A percentile compares a stretch with the other conserved stretches of the same genome.
phyloP scores from a whole-genome alignment of 2,113 vertebrate genomes.

The Opisthocomus hoazin region DNA sequence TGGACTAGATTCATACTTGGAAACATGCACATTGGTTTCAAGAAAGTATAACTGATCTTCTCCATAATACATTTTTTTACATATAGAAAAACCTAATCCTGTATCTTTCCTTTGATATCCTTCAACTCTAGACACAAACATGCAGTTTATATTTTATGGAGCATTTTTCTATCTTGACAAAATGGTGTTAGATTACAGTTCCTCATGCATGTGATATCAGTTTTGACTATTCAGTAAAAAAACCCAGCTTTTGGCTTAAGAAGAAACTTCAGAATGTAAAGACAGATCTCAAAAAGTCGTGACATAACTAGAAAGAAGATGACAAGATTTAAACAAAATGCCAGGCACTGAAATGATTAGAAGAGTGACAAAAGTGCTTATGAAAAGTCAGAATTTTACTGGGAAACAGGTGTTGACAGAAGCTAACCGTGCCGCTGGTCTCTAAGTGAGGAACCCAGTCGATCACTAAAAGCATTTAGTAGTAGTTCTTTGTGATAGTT shows the following conservation, averaged over 20 bases:
- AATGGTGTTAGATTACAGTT: background rate
- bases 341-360: background rate
- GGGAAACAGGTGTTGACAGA: constrained; percentile 45
- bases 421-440: constrained; percentile 37
- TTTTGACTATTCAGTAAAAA: background rate
- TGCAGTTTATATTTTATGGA: background rate
- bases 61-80: background rate
- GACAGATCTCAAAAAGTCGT: background rate
- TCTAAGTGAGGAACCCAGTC: constrained; percentile 25
- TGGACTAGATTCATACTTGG: background rate
- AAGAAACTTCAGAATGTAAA: constrained; percentile 6
- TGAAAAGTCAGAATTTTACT: constrained; percentile 27
- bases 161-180: background rate
- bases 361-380: constrained; percentile 7
- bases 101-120: background rate
- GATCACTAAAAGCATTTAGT: constrained; percentile 58
- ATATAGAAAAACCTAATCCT: background rate
- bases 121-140: background rate
- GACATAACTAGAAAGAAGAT: background rate
- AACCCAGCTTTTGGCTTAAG: background rate
- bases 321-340: constrained; percentile 8
- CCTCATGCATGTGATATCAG: background rate
- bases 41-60: background rate
- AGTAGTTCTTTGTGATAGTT: constrained; percentile 16
- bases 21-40: background rate